These are phyloP conservation scores for Phyllopteryx taeniolatus DNA, from an alignment of 2,113 vertebrate species.

Conservation along the genomic window DNA sequence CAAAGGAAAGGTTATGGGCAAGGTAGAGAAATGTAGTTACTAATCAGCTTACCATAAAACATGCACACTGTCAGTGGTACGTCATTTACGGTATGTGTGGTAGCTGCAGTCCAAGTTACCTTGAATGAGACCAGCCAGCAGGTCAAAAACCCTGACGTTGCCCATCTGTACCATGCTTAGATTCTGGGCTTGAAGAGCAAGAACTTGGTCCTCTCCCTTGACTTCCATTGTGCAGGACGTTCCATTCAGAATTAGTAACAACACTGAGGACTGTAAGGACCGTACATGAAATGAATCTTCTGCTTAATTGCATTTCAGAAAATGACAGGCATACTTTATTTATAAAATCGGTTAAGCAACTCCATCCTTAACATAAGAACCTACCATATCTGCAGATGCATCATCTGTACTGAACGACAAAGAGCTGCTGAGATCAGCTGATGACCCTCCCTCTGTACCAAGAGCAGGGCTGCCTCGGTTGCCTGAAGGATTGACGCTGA, in stretches of 20 bases:
- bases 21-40: background rate
- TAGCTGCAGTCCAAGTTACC: slow-evolving; percentile 59
- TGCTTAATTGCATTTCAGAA: background rate
- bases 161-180: slow-evolving; percentile 79
- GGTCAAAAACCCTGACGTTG: slow-evolving; percentile 79
- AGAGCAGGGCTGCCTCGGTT: slow-evolving; percentile 69
- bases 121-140: slow-evolving; percentile 72
- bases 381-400: slow-evolving; percentile 77
- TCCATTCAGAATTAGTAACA: slow-evolving; percentile 79
- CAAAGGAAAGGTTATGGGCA: background rate
- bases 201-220: slow-evolving; percentile 79
- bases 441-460: slow-evolving; percentile 72
- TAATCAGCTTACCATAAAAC: background rate
- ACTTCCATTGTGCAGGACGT: slow-evolving; percentile 78
- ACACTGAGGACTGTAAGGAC: slow-evolving; percentile 80
- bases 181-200: slow-evolving; percentile 78
- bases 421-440: slow-evolving; percentile 83
- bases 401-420: slow-evolving; percentile 82
- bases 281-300: background rate
- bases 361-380: slow-evolving; percentile 18
- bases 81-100: background rate
- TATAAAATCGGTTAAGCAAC: background rate
- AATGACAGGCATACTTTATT: background rate
- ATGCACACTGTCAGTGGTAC: background rate
- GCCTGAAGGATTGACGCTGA: slow-evolving; percentile 60